These are phyloP conservation scores for Agonum fuliginosum DNA, from an alignment of 2,888 invertebrate genomes.

Conservation along the genomic window DNA sequence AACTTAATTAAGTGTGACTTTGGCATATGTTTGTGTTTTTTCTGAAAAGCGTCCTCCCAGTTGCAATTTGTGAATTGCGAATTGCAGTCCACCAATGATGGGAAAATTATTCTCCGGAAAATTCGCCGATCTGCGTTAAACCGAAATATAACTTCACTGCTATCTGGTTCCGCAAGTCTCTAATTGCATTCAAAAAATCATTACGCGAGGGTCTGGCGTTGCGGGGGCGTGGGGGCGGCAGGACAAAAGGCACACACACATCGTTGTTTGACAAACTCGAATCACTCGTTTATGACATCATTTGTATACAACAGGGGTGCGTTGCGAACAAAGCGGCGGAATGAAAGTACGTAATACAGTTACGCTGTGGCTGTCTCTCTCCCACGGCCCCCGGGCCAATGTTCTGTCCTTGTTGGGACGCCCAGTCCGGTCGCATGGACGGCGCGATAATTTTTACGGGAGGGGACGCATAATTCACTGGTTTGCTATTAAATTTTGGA, in stretches of 20 bases:
- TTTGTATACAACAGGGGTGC: constrained; percentile 68
- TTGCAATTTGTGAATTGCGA: no score
- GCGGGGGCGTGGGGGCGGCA: neutral
- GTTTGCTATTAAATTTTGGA: no score
- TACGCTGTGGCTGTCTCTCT: constrained; percentile 39
- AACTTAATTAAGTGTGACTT: no score
- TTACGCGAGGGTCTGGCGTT: constrained; percentile 65
- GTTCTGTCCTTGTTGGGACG: constrained; percentile 3
- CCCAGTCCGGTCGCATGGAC: no score
- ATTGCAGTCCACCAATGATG: no score
- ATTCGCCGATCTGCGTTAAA: constrained; percentile 49
- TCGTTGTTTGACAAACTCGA: constrained; percentile 71
- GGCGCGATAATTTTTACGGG: no score
- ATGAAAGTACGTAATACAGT: constrained; percentile 60
- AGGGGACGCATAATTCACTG: neutral
- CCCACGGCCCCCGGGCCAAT: neutral
- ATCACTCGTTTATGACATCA: constrained; percentile 68
- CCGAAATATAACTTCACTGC: constrained; percentile 42
- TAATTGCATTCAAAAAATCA: constrained; percentile 74
- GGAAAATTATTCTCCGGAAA: constrained; percentile 50
- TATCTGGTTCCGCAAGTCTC: constrained; percentile 61
- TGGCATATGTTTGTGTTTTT: no score
- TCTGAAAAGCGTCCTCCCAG: no score
- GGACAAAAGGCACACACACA: constrained; percentile 61
- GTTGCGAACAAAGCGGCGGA: constrained; percentile 55